Base-by-base conservation (phyloP, 2,888 invertebrate genomes). In the Eupithecia tripunctaria region DNA sequence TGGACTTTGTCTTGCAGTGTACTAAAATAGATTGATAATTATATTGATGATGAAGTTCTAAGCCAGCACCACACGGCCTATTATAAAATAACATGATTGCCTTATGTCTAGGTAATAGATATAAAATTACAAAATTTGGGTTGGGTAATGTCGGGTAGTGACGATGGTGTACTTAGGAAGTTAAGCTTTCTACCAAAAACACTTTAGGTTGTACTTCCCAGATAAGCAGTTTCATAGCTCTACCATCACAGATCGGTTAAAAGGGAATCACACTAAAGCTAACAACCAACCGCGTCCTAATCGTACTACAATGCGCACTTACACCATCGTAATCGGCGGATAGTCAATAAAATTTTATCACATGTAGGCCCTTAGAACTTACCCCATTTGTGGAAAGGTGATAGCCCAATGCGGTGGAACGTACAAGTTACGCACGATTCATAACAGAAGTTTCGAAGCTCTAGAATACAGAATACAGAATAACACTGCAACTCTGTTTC, bases 301-400 rank as follows among this genome's bases (percentile, higher is more conserved):
- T 72, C 56, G 59, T 21, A 29, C 29, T 59, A 59, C 68, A 68
- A 72, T 65, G 64, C 64, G 41, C 68, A 71, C 67, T 68, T 64
- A 18, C 36, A 51, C 67, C 63, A 63, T 51, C 67, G 56, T 68
- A 64, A 72, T 64, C 64, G 56, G 56, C 29, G 67, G 62, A 38
- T 62, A 38, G 67, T 8, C 64, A 43, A 32, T 72, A 65, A 68
- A 68, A 43, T 72, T 72, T 72, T 72, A 72, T 72, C 21, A 41
- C 64, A 25, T 64, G 64, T 64, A 64, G 38, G 38, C 64, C 64
- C 25, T 38, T 64, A 64, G 64, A 64, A 64, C 64, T 64, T 36
- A 64, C 25, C 36, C 64, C 64, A 64, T 64, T 64, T 64, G 18
- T 12, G 62, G n/a, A 32, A 38, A 21, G 64, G 64, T 21, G 21